These are phyloP conservation scores for Trematocara unimaculatum DNA, from an alignment of 2,113 vertebrate genomes.

Conservation along the genomic window DNA sequence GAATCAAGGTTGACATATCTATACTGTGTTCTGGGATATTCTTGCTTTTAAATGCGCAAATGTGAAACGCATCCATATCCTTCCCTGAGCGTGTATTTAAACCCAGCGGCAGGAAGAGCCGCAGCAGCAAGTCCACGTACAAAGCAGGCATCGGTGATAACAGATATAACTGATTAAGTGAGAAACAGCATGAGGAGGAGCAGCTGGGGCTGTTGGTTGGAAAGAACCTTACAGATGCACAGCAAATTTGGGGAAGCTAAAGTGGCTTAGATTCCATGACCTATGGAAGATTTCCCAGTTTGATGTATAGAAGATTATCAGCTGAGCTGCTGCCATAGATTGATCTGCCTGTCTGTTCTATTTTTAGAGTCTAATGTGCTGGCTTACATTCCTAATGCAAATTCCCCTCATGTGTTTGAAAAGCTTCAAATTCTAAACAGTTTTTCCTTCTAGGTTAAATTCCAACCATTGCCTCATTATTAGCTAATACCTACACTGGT, in stretches of 20 bases:
- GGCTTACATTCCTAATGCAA: background rate
- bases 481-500: background rate
- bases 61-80: background rate
- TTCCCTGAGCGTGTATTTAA: background rate
- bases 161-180: background rate
- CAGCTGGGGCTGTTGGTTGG: background rate
- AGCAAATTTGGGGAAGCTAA: background rate
- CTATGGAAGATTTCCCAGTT: background rate
- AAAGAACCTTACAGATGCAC: background rate
- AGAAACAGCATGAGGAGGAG: background rate
- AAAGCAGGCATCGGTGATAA: background rate
- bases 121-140: background rate
- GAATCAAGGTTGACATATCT: slow-evolving; percentile 18
- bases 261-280: background rate
- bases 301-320: background rate
- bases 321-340: background rate
- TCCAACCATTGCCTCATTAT: background rate
- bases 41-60: background rate
- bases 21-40: background rate
- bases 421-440: background rate
- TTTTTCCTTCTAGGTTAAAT: background rate
- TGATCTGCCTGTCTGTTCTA: background rate
- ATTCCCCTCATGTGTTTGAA: background rate
- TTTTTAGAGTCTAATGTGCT: background rate
- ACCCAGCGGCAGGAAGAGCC: background rate